phyloP scores from a whole-genome alignment of 2,888 invertebrate genomes.

The Coenonympha glycerion region DNA sequence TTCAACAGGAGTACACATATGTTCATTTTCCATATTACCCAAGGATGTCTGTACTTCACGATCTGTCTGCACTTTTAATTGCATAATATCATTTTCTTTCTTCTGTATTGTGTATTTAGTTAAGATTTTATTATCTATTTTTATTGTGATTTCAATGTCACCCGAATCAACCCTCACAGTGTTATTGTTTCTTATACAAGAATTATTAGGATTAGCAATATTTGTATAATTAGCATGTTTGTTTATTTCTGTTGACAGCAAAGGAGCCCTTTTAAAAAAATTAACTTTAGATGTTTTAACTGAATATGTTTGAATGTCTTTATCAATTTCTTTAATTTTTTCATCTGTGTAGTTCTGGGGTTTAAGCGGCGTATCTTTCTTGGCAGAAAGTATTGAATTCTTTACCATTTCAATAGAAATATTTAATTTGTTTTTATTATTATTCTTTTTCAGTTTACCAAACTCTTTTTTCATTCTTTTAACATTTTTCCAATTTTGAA shows the following conservation, averaged over 20 bases:
- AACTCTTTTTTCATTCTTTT: conserved; percentile 69
- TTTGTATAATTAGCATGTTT: conserved; percentile 37
- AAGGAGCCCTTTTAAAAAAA: conserved; percentile 49
- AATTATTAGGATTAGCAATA: conserved; percentile 37
- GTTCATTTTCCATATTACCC: conserved; percentile 30
- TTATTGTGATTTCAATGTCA: conserved; percentile 62
- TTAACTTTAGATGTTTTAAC: conserved; percentile 32
- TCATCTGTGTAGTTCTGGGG: too few relatives aligned
- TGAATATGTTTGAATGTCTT: conserved; percentile 22
- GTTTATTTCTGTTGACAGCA: conserved; percentile 31
- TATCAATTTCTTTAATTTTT: too few relatives aligned
- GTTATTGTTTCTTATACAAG: conserved; percentile 11
- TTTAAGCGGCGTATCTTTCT: conserved; percentile 25
- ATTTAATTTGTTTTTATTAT: conserved; percentile 62
- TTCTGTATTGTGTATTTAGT: conserved; percentile 60
- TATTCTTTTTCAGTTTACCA: conserved; percentile 56
- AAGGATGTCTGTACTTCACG: conserved; percentile 55
- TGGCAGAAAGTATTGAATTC: conserved; percentile 42
- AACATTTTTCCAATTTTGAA: conserved; percentile 61
- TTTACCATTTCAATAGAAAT: conserved; percentile 67
- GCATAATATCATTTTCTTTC: conserved; percentile 52
- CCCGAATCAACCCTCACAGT: conserved; percentile 35
- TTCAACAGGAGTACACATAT: conserved; percentile 24
- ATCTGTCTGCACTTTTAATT: conserved; percentile 55
- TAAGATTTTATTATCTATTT: conserved; percentile 52